phyloP scores from a whole-genome alignment of 1,140 invertebrate genomes.

The Drosophila orena region DNA sequence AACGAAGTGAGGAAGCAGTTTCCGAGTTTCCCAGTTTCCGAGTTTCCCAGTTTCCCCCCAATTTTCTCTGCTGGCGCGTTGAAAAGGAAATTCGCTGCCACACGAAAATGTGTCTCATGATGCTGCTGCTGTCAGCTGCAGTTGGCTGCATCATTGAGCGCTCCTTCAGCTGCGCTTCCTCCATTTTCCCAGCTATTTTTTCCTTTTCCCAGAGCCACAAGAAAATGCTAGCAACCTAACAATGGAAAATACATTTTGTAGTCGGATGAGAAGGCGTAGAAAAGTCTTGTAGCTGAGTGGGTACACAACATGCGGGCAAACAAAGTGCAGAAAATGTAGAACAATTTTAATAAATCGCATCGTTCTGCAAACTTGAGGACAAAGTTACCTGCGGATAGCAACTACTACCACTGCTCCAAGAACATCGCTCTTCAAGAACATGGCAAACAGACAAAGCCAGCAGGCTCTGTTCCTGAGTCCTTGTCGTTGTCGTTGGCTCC shows the following conservation, averaged over 20 bases:
- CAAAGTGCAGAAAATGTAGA: slow-evolving; percentile 36
- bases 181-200: background rate
- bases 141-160: slow-evolving; percentile 20
- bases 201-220: slow-evolving; percentile 15
- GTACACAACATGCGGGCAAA: slow-evolving; percentile 25
- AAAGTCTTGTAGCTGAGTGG: slow-evolving; percentile 9
- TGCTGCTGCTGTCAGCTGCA: slow-evolving; percentile 42
- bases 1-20: background rate
- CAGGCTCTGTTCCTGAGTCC: slow-evolving; percentile 20
- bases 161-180: slow-evolving; percentile 16
- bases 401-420: slow-evolving; percentile 38
- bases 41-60: background rate
- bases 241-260: slow-evolving; percentile 24
- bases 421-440: slow-evolving; percentile 23
- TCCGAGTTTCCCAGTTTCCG: background rate
- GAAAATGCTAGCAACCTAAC: slow-evolving; percentile 34
- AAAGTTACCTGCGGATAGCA: slow-evolving; percentile 41
- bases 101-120: slow-evolving; percentile 42
- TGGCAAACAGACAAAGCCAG: slow-evolving; percentile 40
- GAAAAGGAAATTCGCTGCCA: slow-evolving; percentile 28
- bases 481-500: slow-evolving; percentile 45
- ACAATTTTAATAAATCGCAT: slow-evolving; percentile 55
- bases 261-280: slow-evolving; percentile 1
- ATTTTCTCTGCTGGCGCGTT: slow-evolving; percentile 23
- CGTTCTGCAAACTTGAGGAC: slow-evolving; percentile 27